A percentile compares a stretch with the other conserved stretches of the same genome.
phyloP scores from a whole-genome alignment of 1,140 invertebrate species.

The Anoplolepis gracilipes region DNA sequence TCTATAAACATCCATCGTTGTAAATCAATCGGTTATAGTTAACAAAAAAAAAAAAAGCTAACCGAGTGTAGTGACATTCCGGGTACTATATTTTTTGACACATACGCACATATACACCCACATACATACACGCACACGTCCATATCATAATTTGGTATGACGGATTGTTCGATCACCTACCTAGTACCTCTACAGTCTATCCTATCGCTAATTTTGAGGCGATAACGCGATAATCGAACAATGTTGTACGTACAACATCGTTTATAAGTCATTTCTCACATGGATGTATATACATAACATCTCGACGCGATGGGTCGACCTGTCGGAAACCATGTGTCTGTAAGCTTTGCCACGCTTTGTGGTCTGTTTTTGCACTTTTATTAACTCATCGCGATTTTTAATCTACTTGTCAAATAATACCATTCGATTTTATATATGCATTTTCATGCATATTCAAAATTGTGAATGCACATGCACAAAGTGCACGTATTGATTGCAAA shows the following conservation, averaged over 20 bases:
- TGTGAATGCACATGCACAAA: background rate
- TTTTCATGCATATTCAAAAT: background rate
- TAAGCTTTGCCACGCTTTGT: too few relatives aligned
- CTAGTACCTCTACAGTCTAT: conserved; percentile 1
- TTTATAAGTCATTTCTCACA: too few relatives aligned
- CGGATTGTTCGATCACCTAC: conserved; percentile 9
- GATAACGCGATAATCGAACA: conserved; percentile 22
- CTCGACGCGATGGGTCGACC: too few relatives aligned
- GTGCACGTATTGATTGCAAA: conserved; percentile 19
- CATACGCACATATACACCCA: background rate
- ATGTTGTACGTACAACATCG: too few relatives aligned
- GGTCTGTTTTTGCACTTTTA: too few relatives aligned
- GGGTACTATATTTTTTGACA: conserved; percentile 17
- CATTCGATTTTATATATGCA: too few relatives aligned
- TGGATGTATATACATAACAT: too few relatives aligned
- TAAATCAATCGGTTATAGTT: background rate
- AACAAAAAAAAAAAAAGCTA: too few relatives aligned
- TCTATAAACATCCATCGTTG: conserved; percentile 26
- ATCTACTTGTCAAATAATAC: too few relatives aligned
- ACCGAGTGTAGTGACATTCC: conserved; percentile 2
- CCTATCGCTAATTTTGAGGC: background rate
- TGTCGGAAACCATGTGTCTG: too few relatives aligned
- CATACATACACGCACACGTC: background rate
- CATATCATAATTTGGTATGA: background rate
- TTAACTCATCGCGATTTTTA: too few relatives aligned